Evolutionary conservation across 1,140 invertebrate species (phyloP).

Genomic region (Probaryconus sp.): DNA sequence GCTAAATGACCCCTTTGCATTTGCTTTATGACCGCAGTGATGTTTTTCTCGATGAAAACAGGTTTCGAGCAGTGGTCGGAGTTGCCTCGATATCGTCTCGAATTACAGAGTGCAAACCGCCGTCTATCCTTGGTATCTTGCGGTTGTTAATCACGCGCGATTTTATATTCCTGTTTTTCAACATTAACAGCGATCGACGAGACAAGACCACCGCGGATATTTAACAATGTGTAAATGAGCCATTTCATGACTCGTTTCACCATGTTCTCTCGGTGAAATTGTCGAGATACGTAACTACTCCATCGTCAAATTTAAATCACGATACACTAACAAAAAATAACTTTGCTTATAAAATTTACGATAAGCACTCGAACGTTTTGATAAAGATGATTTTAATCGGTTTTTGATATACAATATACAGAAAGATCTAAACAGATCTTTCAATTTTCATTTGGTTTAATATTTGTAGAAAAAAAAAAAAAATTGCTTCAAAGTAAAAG

Average conservation of each 20-base stretch:
- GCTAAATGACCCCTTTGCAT: slow-evolving; percentile 48
- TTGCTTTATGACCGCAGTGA: slow-evolving; percentile 34
- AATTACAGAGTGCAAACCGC: slow-evolving; percentile 53
- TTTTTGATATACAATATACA: too few species aligned
- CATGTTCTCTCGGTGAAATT: too few species aligned
- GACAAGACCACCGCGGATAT: slow-evolving; percentile 25
- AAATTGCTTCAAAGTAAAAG: too few species aligned
- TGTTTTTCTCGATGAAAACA: slow-evolving; percentile 54
- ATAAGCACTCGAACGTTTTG: too few species aligned
- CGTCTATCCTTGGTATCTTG: slow-evolving; percentile 47
- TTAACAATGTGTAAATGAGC: slow-evolving; percentile 50
- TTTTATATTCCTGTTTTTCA: slow-evolving; percentile 49
- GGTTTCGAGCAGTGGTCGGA: slow-evolving; percentile 23
- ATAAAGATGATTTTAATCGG: too few species aligned
- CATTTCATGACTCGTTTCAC: slow-evolving; percentile 36
- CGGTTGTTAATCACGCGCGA: slow-evolving; percentile 52
- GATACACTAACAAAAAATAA: too few species aligned
- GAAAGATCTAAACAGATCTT: too few species aligned
- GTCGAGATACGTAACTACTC: too few species aligned
- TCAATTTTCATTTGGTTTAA: too few species aligned
- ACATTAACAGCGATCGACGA: slow-evolving; percentile 5
- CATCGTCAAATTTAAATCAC: too few species aligned
- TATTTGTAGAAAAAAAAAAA: too few species aligned
- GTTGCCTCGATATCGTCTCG: slow-evolving; percentile 44
- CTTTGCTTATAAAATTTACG: too few species aligned